Percentiles rank a stretch among this genome's conserved stretches.
Evolutionary conservation across 2,888 invertebrate genomes (phyloP).

Genomic region (Zhengitettix transpicula): DNA sequence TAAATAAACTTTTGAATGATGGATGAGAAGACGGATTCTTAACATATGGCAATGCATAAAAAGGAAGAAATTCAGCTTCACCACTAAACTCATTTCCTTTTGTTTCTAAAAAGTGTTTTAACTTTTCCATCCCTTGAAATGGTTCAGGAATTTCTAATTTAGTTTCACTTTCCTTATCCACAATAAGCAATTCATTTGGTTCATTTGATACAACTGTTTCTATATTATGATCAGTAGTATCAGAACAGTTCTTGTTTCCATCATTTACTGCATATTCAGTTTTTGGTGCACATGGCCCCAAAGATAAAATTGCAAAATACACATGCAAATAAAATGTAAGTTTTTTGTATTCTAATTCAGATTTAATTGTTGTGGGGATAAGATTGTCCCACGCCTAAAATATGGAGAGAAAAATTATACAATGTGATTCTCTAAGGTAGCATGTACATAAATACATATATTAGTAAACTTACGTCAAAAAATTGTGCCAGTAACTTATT

Average conservation of each 20-base stretch:
- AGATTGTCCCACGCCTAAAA: slow-evolving; percentile 21
- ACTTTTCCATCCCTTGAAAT: slow-evolving; percentile 20
- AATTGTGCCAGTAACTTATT: slow-evolving; percentile 17
- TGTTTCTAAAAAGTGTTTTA: slow-evolving; percentile 25
- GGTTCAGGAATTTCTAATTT: neutral
- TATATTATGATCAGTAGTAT: neutral
- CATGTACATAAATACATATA: neutral
- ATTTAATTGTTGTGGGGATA: slow-evolving; percentile 17
- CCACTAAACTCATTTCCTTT: slow-evolving; percentile 30
- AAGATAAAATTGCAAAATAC: slow-evolving; percentile 22
- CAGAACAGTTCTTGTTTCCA: neutral
- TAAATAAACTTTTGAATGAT: slow-evolving; percentile 33
- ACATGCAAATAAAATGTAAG: slow-evolving; percentile 22
- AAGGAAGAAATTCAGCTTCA: slow-evolving; percentile 33
- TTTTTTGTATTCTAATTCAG: slow-evolving; percentile 19
- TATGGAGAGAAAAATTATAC: neutral
- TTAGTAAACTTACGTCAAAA: slow-evolving; percentile 17
- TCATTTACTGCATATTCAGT: neutral
- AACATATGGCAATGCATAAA: slow-evolving; percentile 38
- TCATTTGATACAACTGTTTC: neutral
- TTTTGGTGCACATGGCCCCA: neutral
- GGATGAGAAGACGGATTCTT: slow-evolving; percentile 33
- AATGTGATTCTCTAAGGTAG: neutral
- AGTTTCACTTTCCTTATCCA: neutral
- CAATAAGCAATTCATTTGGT: neutral